These are phyloP conservation scores for Uropsilus gracilis DNA, from an alignment of 2,113 vertebrate species.

Conservation along the genomic window DNA sequence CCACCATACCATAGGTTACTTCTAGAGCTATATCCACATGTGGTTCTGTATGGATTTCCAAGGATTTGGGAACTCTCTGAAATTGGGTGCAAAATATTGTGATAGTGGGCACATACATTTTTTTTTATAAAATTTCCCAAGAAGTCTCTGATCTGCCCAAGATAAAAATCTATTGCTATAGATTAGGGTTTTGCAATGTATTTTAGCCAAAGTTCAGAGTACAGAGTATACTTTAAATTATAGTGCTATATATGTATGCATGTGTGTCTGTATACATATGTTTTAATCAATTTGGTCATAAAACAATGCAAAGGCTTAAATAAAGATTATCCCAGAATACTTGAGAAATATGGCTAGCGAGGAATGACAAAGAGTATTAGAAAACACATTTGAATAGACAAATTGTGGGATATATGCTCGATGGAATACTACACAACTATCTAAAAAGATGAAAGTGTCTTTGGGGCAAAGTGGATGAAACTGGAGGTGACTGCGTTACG, in stretches of 20 bases:
- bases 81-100: not conserved
- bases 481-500: no score
- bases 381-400: not conserved
- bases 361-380: not conserved
- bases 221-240: not conserved
- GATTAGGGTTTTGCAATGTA: not conserved
- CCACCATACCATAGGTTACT: no score
- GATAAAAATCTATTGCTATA: not conserved
- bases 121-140: not conserved
- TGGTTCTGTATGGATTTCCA: not conserved
- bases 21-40: not conserved
- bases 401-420: no score
- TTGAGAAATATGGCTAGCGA: not conserved
- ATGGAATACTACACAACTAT: no score
- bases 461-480: no score
- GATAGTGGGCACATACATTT: not conserved
- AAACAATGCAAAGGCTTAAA: not conserved
- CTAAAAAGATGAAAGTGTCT: no score
- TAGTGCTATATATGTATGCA: rapidly evolving
- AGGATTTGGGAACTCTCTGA: not conserved
- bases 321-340: not conserved
- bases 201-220: not conserved
- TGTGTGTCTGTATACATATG: not conserved
- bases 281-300: not conserved
- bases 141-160: not conserved